These are phyloP conservation scores for Chiloscyllium punctatum DNA, from an alignment of 2,797 vertebrate genomes.

Conservation along the genomic window DNA sequence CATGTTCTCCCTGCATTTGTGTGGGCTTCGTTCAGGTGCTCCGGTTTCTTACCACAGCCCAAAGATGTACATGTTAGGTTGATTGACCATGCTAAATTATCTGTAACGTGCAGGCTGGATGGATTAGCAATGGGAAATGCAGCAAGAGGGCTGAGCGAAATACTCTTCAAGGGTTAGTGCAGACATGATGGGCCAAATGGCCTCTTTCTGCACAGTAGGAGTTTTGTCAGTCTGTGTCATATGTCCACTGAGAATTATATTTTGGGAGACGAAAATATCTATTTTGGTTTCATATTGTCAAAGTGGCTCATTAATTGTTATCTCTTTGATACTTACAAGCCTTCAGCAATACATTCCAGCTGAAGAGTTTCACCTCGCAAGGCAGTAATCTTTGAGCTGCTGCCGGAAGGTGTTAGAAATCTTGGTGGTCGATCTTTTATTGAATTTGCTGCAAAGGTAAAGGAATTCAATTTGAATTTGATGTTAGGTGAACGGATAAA, in stretches of 20 bases:
- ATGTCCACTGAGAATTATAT: not conserved
- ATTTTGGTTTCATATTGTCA: not conserved
- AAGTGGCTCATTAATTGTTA: not conserved
- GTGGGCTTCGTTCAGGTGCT: too few species aligned
- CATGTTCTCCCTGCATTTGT: too few species aligned
- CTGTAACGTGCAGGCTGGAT: too few species aligned
- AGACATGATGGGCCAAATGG: too few species aligned
- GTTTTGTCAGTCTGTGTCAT: too few species aligned
- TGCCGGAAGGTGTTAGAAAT: constrained; percentile 74
- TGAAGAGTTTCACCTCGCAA: constrained; percentile 77
- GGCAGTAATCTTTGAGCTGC: constrained; percentile 54
- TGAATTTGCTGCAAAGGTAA: constrained; percentile 63
- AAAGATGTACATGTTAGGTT: too few species aligned
- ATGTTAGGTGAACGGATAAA: not conserved
- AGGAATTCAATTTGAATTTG: constrained; percentile 26
- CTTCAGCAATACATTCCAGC: constrained; percentile 89
- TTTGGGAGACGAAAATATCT: not conserved
- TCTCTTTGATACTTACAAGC: constrained; percentile 71
- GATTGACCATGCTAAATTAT: too few species aligned
- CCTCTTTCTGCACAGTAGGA: too few species aligned
- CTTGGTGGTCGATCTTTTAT: constrained; percentile 75
- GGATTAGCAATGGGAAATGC: too few species aligned
- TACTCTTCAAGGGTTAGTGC: too few species aligned
- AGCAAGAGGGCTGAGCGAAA: too few species aligned
- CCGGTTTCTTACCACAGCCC: too few species aligned